Evolutionary conservation across 2,888 invertebrate genomes (phyloP), one percentile per base, ranked within the genome.

Genomic region (Drosophila birchii): DNA sequence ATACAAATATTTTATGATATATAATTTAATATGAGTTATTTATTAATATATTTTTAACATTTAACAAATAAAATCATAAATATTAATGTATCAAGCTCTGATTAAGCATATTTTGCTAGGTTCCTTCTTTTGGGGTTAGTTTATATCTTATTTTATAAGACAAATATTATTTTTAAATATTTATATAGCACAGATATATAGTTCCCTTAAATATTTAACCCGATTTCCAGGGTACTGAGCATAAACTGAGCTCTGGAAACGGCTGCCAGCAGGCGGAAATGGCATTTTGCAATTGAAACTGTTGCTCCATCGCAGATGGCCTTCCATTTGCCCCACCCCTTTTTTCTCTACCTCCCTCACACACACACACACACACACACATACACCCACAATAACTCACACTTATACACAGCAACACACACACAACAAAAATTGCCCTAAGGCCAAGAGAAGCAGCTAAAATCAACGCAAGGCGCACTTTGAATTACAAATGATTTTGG

Each of bases 401-500:
- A 7, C 49, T 1, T 7, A 18, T 8, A 32, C 32, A 32, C 29
- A 29, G 5, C 26, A 26, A 23, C 26, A 26, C 26, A 26, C 26
- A 32, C 32, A 49, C 32, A 29, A 49, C 29, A 23, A 51, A 23
- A 56, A 44, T 43, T 16, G 29, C 39, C 64, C 43, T 36, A 9
- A n/a, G 39, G 70, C 45, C 47, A 36, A 34, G 9, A 80, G 78
- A 80, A 58, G 74, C 69, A 55, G 76, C 69, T 61, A 41, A 86
- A 86, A 83, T 83, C 87, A 87, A 78, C 64, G 87, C 85, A 72
- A 75, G 64, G 23, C 69, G 78, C 77, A 86, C 84, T 83, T 84
- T 88, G 83, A 88, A 84, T 84, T 88, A 86, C 83, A 88, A 84
- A 84, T 84, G 86, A 67, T 75, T 64, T 66, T 39, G 56, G 34